phyloP scores from a whole-genome alignment of 2,888 invertebrate genomes.

The Drosophila longiperda region DNA sequence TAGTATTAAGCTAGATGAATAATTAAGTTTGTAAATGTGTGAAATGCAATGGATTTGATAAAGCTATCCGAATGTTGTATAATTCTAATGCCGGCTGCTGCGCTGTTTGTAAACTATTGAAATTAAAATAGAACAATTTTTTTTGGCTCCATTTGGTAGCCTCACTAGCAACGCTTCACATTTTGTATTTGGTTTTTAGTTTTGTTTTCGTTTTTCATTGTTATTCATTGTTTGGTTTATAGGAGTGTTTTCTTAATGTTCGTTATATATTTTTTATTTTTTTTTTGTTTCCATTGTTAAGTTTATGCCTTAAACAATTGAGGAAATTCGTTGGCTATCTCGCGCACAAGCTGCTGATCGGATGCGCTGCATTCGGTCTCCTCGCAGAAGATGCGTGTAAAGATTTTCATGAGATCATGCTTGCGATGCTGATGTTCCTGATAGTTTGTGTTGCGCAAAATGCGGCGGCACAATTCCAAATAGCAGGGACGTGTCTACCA shows the following conservation, averaged over 20 bases:
- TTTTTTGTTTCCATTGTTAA: conserved; percentile 50
- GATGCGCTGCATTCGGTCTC: conserved; percentile 90
- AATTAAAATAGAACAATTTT: conserved; percentile 40
- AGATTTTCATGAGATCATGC: conserved; percentile 93
- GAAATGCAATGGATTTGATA: conserved; percentile 42
- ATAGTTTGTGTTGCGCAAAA: conserved; percentile 93
- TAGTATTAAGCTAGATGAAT: neutral
- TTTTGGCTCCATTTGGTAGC: conserved; percentile 61
- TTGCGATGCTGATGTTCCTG: conserved; percentile 91
- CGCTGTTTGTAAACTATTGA: conserved; percentile 38
- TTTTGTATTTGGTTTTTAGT: conserved; percentile 36
- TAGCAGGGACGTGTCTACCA: conserved; percentile 90
- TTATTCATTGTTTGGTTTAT: conserved; percentile 12
- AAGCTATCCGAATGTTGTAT: conserved; percentile 40
- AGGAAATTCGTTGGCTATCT: conserved; percentile 94
- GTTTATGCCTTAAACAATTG: conserved; percentile 89
- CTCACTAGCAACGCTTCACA: conserved; percentile 74
- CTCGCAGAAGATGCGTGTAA: conserved; percentile 94
- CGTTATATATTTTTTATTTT: neutral
- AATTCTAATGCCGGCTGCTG: conserved; percentile 28
- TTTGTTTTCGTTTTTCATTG: conserved; percentile 11
- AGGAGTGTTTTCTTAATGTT: conserved; percentile 16
- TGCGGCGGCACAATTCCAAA: conserved; percentile 91
- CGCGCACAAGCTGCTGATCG: conserved; percentile 92
- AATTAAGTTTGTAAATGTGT: conserved; percentile 12